Evolutionary conservation across 2,888 invertebrate genomes (phyloP).

Genomic region (Prenolepis imparis): DNA sequence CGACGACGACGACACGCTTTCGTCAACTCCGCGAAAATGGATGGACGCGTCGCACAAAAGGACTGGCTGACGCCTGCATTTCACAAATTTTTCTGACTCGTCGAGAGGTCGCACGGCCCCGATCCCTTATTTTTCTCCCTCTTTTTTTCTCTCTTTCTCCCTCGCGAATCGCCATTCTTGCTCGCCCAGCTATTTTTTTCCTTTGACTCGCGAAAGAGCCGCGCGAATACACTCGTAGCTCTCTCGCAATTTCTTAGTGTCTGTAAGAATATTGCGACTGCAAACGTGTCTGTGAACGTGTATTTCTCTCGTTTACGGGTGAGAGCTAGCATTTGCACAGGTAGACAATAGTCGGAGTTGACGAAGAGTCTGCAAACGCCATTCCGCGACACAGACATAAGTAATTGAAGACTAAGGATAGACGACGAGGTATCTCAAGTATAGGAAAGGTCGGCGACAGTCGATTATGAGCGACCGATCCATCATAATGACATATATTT

Average conservation of each 20-base stretch:
- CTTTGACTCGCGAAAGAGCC: slow-evolving; percentile 69
- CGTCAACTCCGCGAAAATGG: slow-evolving; percentile 74
- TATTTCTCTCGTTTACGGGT: slow-evolving; percentile 45
- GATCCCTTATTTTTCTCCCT: slow-evolving; percentile 60
- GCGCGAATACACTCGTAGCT: slow-evolving; percentile 47
- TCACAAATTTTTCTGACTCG: slow-evolving; percentile 64
- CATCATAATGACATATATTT: not conserved
- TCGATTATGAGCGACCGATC: not conserved
- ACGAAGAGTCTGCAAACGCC: slow-evolving; percentile 5
- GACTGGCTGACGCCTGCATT: slow-evolving; percentile 57
- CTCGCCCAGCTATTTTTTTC: slow-evolving; percentile 65
- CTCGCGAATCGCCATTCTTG: slow-evolving; percentile 63
- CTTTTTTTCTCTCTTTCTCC: slow-evolving; percentile 18
- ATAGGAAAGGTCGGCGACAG: not conserved
- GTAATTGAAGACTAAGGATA: slow-evolving; percentile 46
- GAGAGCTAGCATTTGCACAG: slow-evolving; percentile 22
- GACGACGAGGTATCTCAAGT: not conserved
- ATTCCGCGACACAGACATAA: slow-evolving; percentile 23
- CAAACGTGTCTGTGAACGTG: slow-evolving; percentile 4
- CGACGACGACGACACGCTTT: slow-evolving; percentile 47
- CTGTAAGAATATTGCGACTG: not conserved
- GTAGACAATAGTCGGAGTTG: slow-evolving; percentile 37
- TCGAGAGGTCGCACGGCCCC: slow-evolving; percentile 20
- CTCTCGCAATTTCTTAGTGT: slow-evolving; percentile 70
- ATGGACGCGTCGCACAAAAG: slow-evolving; percentile 69